Evolutionary conservation across 1,140 invertebrate genomes (phyloP).

Genomic region (Stenopsyche tienmushanensis): DNA sequence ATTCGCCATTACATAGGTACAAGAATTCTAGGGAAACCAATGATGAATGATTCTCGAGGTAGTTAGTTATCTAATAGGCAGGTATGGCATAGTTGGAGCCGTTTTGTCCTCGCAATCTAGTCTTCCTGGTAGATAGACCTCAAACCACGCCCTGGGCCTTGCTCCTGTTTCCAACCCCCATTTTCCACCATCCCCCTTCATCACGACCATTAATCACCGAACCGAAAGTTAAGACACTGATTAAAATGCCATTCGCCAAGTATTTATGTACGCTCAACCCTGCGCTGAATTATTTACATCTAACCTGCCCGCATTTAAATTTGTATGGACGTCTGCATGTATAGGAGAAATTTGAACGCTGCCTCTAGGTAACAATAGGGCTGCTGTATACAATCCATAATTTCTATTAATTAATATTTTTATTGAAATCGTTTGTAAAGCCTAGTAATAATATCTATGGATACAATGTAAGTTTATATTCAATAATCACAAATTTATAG

Average conservation of each 20-base stretch:
- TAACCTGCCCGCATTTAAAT: slow-evolving; percentile 42
- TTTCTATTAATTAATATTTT: no score
- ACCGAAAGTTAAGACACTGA: slow-evolving; percentile 57
- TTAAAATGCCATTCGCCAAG: slow-evolving; percentile 58
- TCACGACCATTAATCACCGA: slow-evolving; percentile 53
- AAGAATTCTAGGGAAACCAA: slow-evolving; percentile 21
- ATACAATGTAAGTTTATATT: no score
- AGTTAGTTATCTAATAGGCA: slow-evolving; percentile 17
- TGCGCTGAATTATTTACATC: slow-evolving; percentile 42
- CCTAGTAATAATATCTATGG: no score
- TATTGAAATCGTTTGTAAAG: no score
- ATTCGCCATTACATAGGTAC: neutral
- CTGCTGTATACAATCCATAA: no score
- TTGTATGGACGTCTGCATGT: slow-evolving; percentile 33
- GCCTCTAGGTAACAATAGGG: no score
- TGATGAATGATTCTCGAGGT: slow-evolving; percentile 32
- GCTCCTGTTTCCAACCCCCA: neutral
- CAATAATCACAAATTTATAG: no score
- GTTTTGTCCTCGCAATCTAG: slow-evolving; percentile 33
- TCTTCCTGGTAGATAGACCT: neutral
- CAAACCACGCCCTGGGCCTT: neutral
- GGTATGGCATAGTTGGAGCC: slow-evolving; percentile 15
- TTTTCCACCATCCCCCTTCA: slow-evolving; percentile 13
- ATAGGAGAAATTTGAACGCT: slow-evolving; percentile 7
- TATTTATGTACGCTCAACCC: slow-evolving; percentile 47